Conservation (phyloP, 2,797 vertebrate genomes). For the Phrynocephalus guinanensis region DNA sequence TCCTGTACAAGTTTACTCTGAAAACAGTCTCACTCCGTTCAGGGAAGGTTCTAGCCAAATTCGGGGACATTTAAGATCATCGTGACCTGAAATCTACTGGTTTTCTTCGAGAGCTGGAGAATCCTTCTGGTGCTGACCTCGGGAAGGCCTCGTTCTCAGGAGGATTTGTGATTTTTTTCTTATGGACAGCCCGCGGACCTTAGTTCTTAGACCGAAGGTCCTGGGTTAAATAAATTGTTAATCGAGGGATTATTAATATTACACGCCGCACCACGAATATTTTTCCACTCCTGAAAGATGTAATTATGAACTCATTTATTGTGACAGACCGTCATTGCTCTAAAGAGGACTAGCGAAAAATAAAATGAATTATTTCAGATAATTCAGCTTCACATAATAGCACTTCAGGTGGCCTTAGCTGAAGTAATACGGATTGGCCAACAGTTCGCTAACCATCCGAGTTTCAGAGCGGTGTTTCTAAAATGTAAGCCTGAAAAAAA, state of each 20-base stretch:
- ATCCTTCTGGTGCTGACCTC: too few relatives aligned
- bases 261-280: not conserved
- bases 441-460: too few relatives aligned
- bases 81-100: not conserved
- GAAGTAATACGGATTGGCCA: too few relatives aligned
- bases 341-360: not conserved
- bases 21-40: not conserved
- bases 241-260: not conserved
- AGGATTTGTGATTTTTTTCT: not conserved
- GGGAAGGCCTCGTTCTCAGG: not conserved
- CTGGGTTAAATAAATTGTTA: not conserved
- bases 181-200: not conserved
- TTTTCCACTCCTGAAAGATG: not conserved
- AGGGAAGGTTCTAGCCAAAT: not conserved
- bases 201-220: not conserved
- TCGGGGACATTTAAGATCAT: too few relatives aligned
- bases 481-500: too few relatives aligned
- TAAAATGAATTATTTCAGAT: not conserved
- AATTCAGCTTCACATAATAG: not conserved
- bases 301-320: not conserved
- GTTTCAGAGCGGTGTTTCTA: too few relatives aligned
- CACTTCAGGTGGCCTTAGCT: not conserved
- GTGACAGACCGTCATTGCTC: not conserved
- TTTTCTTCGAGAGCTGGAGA: not conserved
- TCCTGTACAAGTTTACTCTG: too few relatives aligned